Evolutionary conservation across 2,797 vertebrate species (phyloP), one percentile per base, ranked within the genome.

Genomic region (Urocyon cinereoargenteus): DNA sequence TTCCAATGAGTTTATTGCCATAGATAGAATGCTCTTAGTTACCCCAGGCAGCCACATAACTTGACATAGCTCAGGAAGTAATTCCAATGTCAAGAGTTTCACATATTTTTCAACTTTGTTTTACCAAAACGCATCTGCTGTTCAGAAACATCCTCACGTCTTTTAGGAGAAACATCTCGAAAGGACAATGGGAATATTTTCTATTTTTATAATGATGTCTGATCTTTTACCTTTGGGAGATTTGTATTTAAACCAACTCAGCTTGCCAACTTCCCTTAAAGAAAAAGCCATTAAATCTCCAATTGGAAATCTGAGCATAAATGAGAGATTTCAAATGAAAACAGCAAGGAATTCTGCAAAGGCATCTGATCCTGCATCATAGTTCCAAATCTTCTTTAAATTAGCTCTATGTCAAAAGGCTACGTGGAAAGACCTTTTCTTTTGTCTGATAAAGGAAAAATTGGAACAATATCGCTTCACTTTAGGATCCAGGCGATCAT

Each of bases 361-460:
- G 98, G 98, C 99, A 99, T 99, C 99, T 99, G 99, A 99, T 99
- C 99, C 99, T 99, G 99, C 99, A 99, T 99, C 99, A 99, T 99
- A 98, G 99, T 99, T 99, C 87, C 99, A 99, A 99, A 99, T 99
- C 99, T 99, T 99, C 99, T 99, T 99, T 99, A 99, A 99, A 99
- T 99, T 99, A 99, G 98, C 98, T 99, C 98, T 98, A 97, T 99
- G 99, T 99, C 99, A 99, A 99, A 99, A 99, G 99, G 94, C 96
- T 98, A 62, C 10, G 24, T 87, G 94, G 96, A 97, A 86, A 98
- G 97, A 98, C 93, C 94, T 49, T 97, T 97, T 90, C 98, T 97
- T 98, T 97, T 79, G 94, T 96, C 97, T 96, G 97, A 97, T 98
- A 98, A 92, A 97, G 98, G 96, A 97, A 97, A 98, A 82, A 36